Conservation (phyloP, 2,888 invertebrate species). For the Phyto melanocephala region DNA sequence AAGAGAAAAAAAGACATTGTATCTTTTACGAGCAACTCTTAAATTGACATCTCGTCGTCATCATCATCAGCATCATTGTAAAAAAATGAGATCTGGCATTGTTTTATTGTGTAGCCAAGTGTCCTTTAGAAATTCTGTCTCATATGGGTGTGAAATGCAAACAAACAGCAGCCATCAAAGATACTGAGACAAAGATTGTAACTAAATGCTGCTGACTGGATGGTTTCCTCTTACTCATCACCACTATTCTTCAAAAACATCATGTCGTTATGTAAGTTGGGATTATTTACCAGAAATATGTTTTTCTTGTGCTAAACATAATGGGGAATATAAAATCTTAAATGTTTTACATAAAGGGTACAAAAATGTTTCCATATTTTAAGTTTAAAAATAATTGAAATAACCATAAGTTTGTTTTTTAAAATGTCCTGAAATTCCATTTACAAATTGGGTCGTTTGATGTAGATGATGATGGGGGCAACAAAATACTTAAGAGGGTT, state of each 20-base stretch:
- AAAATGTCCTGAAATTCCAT: background rate
- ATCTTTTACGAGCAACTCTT: constrained; percentile 34
- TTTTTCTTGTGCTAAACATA: background rate
- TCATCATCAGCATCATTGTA: constrained; percentile 4
- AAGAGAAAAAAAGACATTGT: constrained; percentile 17
- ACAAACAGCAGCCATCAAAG: constrained; percentile 36
- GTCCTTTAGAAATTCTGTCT: constrained; percentile 48
- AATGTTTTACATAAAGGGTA: background rate
- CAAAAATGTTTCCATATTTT: background rate
- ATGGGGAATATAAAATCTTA: background rate
- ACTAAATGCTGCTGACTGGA: background rate
- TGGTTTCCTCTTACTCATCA: constrained; percentile 20
- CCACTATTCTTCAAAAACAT: background rate
- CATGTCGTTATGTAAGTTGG: background rate
- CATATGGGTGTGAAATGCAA: constrained; percentile 55
- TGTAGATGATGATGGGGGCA: background rate
- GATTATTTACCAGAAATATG: background rate
- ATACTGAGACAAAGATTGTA: constrained; percentile 35
- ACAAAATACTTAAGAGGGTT: background rate
- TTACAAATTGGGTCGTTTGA: constrained; percentile 1
- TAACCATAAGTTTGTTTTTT: background rate
- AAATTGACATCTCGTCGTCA: constrained; percentile 21
- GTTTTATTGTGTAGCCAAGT: constrained; percentile 20
- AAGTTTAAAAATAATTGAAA: background rate
- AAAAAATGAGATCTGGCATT: background rate